Evolutionary conservation across 2,888 invertebrate genomes (phyloP).

Genomic region (Reticulitermes lucifugus): DNA sequence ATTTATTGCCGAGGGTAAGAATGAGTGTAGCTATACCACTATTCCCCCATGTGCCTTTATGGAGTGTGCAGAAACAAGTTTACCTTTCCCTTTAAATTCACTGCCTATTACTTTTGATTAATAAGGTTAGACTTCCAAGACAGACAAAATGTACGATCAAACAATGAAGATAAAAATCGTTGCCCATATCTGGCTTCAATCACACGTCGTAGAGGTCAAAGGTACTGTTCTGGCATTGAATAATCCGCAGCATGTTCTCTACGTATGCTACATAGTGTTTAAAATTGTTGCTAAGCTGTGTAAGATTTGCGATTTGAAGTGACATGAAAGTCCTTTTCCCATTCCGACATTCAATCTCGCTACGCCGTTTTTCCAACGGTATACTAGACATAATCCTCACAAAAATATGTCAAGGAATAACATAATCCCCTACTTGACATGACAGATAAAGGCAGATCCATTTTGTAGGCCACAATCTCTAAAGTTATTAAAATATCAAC

Average conservation of each 20-base stretch:
- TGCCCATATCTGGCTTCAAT: background rate
- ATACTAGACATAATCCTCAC: background rate
- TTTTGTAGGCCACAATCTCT: background rate
- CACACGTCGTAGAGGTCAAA: background rate
- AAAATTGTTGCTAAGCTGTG: no score
- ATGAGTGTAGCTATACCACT: no score
- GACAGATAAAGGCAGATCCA: background rate
- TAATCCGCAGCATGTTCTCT: background rate
- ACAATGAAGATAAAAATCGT: background rate
- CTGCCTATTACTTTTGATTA: background rate
- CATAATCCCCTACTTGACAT: background rate
- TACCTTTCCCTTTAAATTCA: no score
- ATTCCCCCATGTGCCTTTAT: no score
- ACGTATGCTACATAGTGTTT: no score
- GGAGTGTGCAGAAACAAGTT: no score
- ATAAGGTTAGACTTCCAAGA: background rate
- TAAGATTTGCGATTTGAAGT: background rate
- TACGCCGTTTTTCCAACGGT: background rate
- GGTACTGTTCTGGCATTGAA: background rate
- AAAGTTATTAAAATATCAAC: background rate
- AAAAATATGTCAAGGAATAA: no score
- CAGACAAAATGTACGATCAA: background rate
- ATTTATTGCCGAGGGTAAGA: no score
- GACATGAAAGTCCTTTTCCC: no score
- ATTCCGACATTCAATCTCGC: background rate